Conservation (phyloP, 2,113 vertebrate species). For the Gyps fulvus region DNA sequence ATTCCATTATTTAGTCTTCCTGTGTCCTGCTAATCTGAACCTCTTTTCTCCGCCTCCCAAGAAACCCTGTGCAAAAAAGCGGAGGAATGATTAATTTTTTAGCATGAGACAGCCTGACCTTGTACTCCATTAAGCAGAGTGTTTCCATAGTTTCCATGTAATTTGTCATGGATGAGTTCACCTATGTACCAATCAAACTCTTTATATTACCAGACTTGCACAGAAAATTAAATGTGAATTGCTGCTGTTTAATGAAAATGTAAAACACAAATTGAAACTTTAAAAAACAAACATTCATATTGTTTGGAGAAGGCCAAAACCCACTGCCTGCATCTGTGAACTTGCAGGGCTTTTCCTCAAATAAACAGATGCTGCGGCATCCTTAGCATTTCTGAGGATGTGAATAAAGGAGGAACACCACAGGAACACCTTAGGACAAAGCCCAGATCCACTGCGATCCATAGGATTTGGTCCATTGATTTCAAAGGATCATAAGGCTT, state of each 20-base stretch:
- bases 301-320: background rate
- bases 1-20: background rate
- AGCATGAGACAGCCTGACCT: background rate
- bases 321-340: background rate
- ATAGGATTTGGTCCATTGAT: background rate
- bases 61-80: background rate
- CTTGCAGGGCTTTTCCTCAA: background rate
- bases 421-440: background rate
- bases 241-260: background rate
- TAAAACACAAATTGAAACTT: background rate
- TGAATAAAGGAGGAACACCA: background rate
- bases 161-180: background rate
- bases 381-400: background rate
- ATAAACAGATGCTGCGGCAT: rapidly evolving
- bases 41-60: background rate
- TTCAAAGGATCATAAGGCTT: background rate
- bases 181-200: background rate
- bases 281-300: background rate
- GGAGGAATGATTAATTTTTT: conserved; percentile 4
- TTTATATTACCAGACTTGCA: background rate
- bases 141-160: conserved; percentile 28
- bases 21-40: background rate
- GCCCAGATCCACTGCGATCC: background rate
- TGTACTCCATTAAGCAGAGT: background rate
- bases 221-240: background rate